Conservation (phyloP, 2,888 invertebrate species). For the Euspilapteryx auroguttella region DNA sequence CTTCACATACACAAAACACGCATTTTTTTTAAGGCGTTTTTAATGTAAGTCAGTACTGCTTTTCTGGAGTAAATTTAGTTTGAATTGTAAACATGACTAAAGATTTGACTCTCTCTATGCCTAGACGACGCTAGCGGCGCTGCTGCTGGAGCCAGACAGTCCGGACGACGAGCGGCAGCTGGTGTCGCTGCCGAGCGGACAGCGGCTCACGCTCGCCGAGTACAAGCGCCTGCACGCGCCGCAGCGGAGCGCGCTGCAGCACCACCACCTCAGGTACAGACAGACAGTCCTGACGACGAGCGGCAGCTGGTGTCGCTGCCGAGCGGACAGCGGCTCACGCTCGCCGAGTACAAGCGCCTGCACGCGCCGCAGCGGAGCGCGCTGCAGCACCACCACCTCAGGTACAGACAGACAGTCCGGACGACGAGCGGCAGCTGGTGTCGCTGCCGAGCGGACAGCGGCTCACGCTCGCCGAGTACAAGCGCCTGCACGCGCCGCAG, state of each 20-base stretch:
- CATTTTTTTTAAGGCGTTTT: too few relatives aligned
- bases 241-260: constrained; percentile 29
- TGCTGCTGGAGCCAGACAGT: constrained; percentile 32
- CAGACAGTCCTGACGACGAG: constrained; percentile 37
- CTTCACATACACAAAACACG: too few relatives aligned
- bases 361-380: constrained; percentile 28
- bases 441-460: constrained; percentile 40
- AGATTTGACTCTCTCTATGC: too few relatives aligned
- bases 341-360: constrained; percentile 44
- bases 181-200: constrained; percentile 37
- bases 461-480: constrained; percentile 46
- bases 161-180: constrained; percentile 41
- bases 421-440: constrained; percentile 41
- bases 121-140: too few relatives aligned
- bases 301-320: constrained; percentile 34
- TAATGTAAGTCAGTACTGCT: too few relatives aligned
- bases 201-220: constrained; percentile 44
- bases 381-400: constrained; percentile 29
- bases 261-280: constrained; percentile 29
- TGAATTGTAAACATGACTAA: too few relatives aligned
- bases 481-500: constrained; percentile 29
- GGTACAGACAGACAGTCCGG: constrained; percentile 32
- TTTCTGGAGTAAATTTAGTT: too few relatives aligned
- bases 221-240: constrained; percentile 38
- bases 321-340: constrained; percentile 42